Conservation (phyloP, 1,140 invertebrate genomes). For the Apocrypta bakeri region DNA sequence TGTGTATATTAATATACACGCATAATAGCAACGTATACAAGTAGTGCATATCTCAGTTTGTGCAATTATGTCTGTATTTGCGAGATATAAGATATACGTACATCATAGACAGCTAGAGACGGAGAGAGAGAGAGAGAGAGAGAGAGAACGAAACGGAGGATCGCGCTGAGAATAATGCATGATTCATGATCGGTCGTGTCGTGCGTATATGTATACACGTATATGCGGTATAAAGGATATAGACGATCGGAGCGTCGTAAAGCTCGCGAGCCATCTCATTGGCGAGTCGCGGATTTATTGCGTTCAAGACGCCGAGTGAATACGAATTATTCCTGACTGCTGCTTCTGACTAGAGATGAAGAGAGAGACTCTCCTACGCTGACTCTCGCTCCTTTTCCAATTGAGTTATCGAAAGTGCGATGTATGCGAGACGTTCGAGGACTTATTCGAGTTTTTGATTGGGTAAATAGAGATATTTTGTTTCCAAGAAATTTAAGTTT, state of each 20-base stretch:
- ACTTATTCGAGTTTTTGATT: too few relatives aligned
- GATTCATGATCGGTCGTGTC: background rate
- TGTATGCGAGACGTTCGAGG: too few relatives aligned
- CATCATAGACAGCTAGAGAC: too few relatives aligned
- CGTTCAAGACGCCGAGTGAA: background rate
- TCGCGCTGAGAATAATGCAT: background rate
- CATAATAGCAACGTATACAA: too few relatives aligned
- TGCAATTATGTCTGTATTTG: background rate
- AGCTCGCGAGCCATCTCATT: constrained; percentile 21
- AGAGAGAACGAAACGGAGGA: background rate
- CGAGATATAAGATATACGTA: too few relatives aligned
- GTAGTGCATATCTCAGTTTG: background rate
- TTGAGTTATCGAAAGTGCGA: too few relatives aligned
- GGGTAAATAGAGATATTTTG: too few relatives aligned
- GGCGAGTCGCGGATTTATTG: constrained; percentile 20
- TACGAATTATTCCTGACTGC: background rate
- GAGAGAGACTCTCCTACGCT: background rate
- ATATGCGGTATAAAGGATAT: background rate
- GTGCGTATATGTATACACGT: background rate
- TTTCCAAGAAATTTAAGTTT: too few relatives aligned
- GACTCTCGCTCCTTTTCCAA: background rate
- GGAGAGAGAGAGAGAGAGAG: background rate
- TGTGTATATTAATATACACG: too few relatives aligned
- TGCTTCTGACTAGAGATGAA: background rate
- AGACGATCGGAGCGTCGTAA: constrained; percentile 3